These are phyloP conservation scores for Gymnosoma rotundatum DNA, from an alignment of 2,888 invertebrate genomes.

Conservation along the genomic window DNA sequence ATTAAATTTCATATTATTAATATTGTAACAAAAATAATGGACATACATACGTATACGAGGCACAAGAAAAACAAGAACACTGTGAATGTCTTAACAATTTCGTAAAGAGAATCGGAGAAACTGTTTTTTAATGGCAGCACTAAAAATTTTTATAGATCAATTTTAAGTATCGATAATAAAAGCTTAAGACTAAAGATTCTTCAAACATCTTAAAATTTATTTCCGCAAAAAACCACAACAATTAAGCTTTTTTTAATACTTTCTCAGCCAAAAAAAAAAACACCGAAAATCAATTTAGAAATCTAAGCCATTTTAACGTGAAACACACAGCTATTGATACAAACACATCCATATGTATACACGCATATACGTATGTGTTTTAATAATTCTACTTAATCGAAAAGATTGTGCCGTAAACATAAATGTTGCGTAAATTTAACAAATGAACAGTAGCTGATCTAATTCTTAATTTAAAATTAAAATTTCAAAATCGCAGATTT, in stretches of 20 bases:
- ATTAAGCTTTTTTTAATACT: slow-evolving; percentile 20
- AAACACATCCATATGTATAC: no score
- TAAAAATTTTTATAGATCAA: slow-evolving; percentile 65
- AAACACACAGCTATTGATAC: not conserved
- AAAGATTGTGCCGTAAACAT: slow-evolving; percentile 13
- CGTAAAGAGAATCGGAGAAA: not conserved
- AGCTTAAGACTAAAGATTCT: not conserved
- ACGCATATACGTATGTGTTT: slow-evolving; percentile 53
- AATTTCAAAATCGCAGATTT: slow-evolving; percentile 80
- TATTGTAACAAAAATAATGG: no score
- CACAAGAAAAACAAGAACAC: no score
- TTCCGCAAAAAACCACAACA: slow-evolving; percentile 29
- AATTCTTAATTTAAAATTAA: slow-evolving; percentile 73
- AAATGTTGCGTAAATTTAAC: slow-evolving; percentile 11
- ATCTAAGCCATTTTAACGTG: slow-evolving; percentile 31
- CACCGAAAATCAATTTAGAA: slow-evolving; percentile 67
- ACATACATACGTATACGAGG: no score
- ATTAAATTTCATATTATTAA: no score
- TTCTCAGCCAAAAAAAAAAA: slow-evolving; percentile 32
- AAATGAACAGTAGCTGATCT: slow-evolving; percentile 54
- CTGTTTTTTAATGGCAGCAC: slow-evolving; percentile 57
- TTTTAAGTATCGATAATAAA: slow-evolving; percentile 27
- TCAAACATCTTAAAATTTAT: slow-evolving; percentile 9
- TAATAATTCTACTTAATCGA: slow-evolving; percentile 56
- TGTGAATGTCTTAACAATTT: no score